Base-by-base conservation (phyloP, 2,888 invertebrate genomes). In the Parelbella ahira region DNA sequence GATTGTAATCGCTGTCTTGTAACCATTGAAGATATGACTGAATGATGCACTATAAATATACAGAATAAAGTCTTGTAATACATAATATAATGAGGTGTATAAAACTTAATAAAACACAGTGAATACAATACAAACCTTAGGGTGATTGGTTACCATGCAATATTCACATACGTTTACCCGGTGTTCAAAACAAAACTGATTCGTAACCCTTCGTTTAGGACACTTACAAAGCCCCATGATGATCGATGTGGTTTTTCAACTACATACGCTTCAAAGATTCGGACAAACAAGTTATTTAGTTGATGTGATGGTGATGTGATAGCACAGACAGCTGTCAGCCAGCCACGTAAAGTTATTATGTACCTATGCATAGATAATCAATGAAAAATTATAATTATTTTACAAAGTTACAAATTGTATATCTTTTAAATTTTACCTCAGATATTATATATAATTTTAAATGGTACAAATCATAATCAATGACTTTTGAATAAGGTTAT, bases 171-270 rank as follows among this genome's bases (percentile, higher is more conserved):
- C 99, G 91, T 99, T 99, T 15, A 99, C 98, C 63, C 98, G 90
- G 80, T 99, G 99, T 79, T 99, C 98, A 82, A 98, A 99, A 88
- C 99, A 99, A 89, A 99, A 99, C 73, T 98, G 95, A 88, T 97
- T 99, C 44, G 99, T 99, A 50, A 99, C 97, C 84, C 94, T 93
- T 60, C 96, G 91, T 81, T 98, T 98, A 9, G 98, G 97, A 88
- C 99, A 99, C 81, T 99, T 99, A 87, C 99, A 99, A 50, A 99
- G 89, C 50, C 99, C 99, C 99, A 99, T 99, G 25, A 29, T 72
- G 18, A n/a, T n/a, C 3, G 25, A 11, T 20, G 11, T 25, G 3
- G 4, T 13, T 7, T 12, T 3, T 6, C 13, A 15, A 29, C 8
- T 6, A 4, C 15, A 30, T 18, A 27, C 19, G 12, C 19, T 25